These are phyloP conservation scores for Drosophila subobscura DNA, from an alignment of 1,140 invertebrate genomes.

Conservation along the genomic window DNA sequence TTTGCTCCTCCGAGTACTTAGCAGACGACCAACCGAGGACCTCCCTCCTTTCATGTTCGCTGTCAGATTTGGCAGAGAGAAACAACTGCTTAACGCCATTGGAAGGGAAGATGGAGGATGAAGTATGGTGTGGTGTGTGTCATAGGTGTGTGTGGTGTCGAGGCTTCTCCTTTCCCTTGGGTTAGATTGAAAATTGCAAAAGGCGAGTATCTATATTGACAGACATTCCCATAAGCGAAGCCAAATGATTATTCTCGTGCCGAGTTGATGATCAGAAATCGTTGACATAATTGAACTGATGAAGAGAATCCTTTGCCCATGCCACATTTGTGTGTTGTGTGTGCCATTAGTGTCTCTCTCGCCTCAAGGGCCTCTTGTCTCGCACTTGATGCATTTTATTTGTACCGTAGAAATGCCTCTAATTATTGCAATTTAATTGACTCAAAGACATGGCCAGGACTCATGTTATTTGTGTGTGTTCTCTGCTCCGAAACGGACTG, in stretches of 20 bases:
- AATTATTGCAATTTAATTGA: no score
- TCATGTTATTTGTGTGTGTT: no score
- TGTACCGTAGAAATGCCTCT: no score
- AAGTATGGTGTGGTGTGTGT: neutral
- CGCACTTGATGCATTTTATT: no score
- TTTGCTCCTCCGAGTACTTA: constrained; percentile 40
- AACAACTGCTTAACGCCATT: constrained; percentile 20
- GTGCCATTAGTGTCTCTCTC: neutral
- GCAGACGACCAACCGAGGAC: constrained; percentile 25
- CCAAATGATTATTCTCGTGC: constrained; percentile 43
- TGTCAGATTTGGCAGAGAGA: constrained; percentile 49
- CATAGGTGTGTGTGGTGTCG: neutral
- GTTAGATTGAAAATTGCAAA: constrained; percentile 35
- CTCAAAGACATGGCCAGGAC: no score
- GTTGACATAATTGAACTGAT: constrained; percentile 49
- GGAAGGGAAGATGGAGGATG: neutral
- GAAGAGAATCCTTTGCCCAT: constrained; percentile 34
- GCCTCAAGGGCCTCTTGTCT: constrained; percentile 1
- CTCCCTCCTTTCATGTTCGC: constrained; percentile 22
- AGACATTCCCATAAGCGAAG: constrained; percentile 41
- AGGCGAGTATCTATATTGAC: constrained; percentile 17
- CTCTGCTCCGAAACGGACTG: no score
- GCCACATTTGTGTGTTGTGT: neutral
- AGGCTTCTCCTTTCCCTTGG: no score
- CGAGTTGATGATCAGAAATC: constrained; percentile 14